A percentile compares a stretch with the other conserved stretches of the same genome.
These are phyloP conservation scores for Porites cylindrica DNA, from an alignment of 92 coral and sea anemone genomes.

Conservation along the genomic window DNA sequence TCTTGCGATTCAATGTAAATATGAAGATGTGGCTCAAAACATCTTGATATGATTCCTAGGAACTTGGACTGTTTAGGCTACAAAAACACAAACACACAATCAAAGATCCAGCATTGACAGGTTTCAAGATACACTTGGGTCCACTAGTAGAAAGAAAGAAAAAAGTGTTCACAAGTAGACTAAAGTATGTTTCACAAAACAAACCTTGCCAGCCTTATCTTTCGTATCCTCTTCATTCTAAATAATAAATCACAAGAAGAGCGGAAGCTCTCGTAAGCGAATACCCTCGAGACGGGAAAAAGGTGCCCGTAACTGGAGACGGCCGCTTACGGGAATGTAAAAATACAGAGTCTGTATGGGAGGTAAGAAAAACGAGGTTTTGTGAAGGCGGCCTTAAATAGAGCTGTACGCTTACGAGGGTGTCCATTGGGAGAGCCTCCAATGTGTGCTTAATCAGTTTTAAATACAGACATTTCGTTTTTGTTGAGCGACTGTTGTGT, in stretches of 20 bases:
- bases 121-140: no score
- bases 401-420: no score
- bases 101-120: neutral
- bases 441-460: no score
- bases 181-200: neutral
- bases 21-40: constrained; percentile 97
- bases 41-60: constrained; percentile 92
- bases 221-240: constrained; percentile 18
- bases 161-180: neutral
- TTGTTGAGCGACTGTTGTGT: no score
- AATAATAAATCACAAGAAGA: neutral
- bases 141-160: neutral
- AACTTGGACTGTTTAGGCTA: constrained; percentile 93
- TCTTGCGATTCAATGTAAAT: constrained; percentile 98
- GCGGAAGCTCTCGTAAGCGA: neutral
- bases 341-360: no score
- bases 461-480: no score
- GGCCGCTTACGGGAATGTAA: no score
- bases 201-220: constrained; percentile 27
- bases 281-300: no score
- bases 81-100: neutral
- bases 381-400: no score
- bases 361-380: no score
- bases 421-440: no score
- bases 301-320: no score